Evolutionary conservation across 2,797 vertebrate species (phyloP), one percentile per base, ranked within the genome.

Genomic region (Alcedo quadribrachys): DNA sequence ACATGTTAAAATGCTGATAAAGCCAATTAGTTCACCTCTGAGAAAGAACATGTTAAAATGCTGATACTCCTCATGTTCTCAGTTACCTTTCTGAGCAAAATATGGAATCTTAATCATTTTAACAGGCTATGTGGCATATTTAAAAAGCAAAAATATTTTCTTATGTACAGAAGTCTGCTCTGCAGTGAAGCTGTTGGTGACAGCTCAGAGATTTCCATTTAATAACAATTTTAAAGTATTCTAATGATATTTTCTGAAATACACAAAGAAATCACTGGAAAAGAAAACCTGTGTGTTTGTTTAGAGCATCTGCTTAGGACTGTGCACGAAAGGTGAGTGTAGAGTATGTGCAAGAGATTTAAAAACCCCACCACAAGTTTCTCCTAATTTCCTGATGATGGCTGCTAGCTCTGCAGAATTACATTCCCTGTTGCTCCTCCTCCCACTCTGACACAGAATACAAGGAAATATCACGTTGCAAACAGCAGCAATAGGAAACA

Each of bases 391-490:
- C 83, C 61, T 77, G 85, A 53, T n/a, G 42, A 82, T 51, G 53
- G 75, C 60, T 84, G 66, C 73, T 84, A 87, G 37, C 86, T 93
- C 70, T 93, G 71, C 35, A 93, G 66, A 95, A 69, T 33, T 89
- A 40, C 66, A 87, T 85, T 91, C 90, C 61, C 18, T 63, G 75
- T 21, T 75, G 81, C 66, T 92, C 75, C 78, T 89, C 84, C 78
- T 89, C 66, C 81, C 88, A 69, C 86, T 83, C 81, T 63, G 69
- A 91, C 84, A 88, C 11, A 85, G 58, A 92, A 91, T 60, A 68
- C 66, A 85, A 0, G 27, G 88, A 96, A 95, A 85, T 94, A 82
- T 75, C 85, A 75, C 11, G 51, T 85, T 94, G 71, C 84, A 51
- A 33, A 74, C 1, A 0, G 81, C 6, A 93, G 84, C 86, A 93